Conservation (phyloP, 2,888 invertebrate genomes). For the Apamea sordens region DNA sequence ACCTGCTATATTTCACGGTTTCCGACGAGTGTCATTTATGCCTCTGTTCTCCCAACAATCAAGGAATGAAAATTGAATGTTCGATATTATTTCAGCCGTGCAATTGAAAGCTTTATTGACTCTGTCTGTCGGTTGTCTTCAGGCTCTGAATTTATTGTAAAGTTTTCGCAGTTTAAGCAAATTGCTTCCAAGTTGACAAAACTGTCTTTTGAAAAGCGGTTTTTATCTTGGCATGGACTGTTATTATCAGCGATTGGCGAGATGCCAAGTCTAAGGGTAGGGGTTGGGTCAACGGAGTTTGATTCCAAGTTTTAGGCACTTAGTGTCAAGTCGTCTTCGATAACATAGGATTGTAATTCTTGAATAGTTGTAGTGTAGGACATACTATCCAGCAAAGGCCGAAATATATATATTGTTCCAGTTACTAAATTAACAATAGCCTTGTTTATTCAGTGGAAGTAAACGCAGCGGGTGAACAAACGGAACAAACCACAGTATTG, state of each 20-base stretch:
- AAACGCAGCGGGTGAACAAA: constrained; percentile 46
- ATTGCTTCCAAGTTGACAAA: constrained; percentile 71
- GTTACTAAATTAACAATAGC: constrained; percentile 39
- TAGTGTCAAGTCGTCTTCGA: constrained; percentile 67
- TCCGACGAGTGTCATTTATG: constrained; percentile 79
- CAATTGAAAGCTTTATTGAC: constrained; percentile 56
- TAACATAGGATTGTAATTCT: constrained; percentile 62
- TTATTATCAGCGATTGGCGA: constrained; percentile 84
- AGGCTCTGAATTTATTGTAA: constrained; percentile 32
- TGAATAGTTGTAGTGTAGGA: constrained; percentile 30
- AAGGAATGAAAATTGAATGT: constrained; percentile 80
- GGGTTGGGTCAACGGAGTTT: constrained; percentile 69
- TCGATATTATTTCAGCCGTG: constrained; percentile 66
- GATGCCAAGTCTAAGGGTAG: constrained; percentile 77
- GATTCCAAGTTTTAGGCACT: constrained; percentile 64
- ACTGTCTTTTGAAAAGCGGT: constrained; percentile 73
- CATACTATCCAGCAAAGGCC: constrained; percentile 31
- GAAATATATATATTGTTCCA: constrained; percentile 28
- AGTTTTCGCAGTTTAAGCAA: constrained; percentile 64
- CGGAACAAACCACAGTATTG: constrained; percentile 51
- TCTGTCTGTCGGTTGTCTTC: constrained; percentile 36
- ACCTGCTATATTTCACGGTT: constrained; percentile 83
- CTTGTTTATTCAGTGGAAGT: constrained; percentile 56
- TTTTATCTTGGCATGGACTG: constrained; percentile 80
- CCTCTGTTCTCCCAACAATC: constrained; percentile 79